Conservation (phyloP, 2,888 invertebrate species). For the Amiota minor region DNA sequence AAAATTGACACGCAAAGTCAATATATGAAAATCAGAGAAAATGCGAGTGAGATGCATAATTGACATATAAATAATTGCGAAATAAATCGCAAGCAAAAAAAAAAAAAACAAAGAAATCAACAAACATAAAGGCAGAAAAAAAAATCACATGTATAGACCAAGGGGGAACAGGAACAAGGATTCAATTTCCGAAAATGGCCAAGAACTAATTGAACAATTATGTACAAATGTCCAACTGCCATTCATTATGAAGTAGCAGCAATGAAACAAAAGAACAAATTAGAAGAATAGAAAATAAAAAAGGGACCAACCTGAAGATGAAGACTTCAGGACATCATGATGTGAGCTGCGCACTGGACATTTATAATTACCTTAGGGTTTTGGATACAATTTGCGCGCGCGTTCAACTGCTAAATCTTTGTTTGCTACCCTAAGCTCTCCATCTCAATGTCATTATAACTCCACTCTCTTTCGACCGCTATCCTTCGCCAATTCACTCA, state of each 20-base stretch:
- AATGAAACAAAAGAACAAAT: constrained; percentile 42
- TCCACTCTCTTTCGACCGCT: neutral
- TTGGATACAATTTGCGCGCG: constrained; percentile 61
- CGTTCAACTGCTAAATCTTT: neutral
- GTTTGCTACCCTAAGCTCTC: constrained; percentile 41
- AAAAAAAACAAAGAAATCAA: constrained; percentile 36
- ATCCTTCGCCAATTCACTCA: constrained; percentile 9
- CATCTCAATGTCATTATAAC: neutral
- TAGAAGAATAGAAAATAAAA: constrained; percentile 10
- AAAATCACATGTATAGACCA: constrained; percentile 14
- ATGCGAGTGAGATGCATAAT: constrained; percentile 34
- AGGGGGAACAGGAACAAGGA: constrained; percentile 34
- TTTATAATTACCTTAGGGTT: constrained; percentile 71
- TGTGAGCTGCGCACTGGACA: constrained; percentile 59
- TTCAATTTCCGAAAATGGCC: constrained; percentile 48
- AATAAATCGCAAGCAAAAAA: constrained; percentile 34
- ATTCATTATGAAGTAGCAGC: constrained; percentile 68
- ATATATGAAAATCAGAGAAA: neutral
- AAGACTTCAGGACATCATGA: constrained; percentile 12
- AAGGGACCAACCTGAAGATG: too few species aligned
- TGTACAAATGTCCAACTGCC: constrained; percentile 70
- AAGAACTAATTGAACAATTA: constrained; percentile 72
- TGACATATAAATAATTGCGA: constrained; percentile 43
- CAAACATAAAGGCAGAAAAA: neutral
- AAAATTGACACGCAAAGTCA: constrained; percentile 17